Conservation (phyloP, 2,113 vertebrate species). For the Takifugu bimaculatus region DNA sequence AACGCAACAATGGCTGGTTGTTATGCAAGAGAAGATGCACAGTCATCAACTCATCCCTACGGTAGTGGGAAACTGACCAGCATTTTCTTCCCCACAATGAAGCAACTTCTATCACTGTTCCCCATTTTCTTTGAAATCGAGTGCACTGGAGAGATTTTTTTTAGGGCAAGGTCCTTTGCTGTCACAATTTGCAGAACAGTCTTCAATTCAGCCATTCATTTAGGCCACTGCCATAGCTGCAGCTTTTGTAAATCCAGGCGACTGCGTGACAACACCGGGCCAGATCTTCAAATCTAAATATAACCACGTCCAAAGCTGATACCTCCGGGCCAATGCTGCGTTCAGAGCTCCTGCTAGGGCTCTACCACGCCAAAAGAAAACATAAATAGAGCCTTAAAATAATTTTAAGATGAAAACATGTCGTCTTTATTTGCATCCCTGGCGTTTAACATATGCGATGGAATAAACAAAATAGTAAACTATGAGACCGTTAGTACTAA, state of each 20-base stretch:
- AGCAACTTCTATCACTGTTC: constrained; percentile 10
- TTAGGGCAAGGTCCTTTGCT: too few species aligned
- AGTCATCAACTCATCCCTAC: constrained; percentile 15
- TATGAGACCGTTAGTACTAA: background rate
- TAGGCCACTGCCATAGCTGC: too few species aligned
- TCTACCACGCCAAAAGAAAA: too few species aligned
- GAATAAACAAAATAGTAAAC: too few species aligned
- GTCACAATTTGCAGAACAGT: too few species aligned
- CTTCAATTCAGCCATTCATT: background rate
- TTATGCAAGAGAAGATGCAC: background rate
- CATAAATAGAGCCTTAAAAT: too few species aligned
- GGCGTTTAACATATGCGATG: too few species aligned
- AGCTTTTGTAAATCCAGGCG: too few species aligned
- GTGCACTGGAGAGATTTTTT: too few species aligned
- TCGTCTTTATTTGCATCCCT: too few species aligned
- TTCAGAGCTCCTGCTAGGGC: constrained; percentile 13
- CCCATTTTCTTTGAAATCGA: constrained; percentile 4
- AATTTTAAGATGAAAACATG: too few species aligned
- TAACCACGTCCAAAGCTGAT: constrained; percentile 61
- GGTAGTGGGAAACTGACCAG: constrained; percentile 21
- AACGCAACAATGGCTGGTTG: background rate
- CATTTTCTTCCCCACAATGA: constrained; percentile 7
- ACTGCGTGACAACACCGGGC: constrained; percentile 10
- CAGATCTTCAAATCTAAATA: constrained; percentile 76
- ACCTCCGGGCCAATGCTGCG: constrained; percentile 35